A percentile compares a stretch with the other conserved stretches of the same genome.
These are phyloP conservation scores for Odontomachus brunneus DNA, from an alignment of 1,140 invertebrate genomes.

Conservation along the genomic window DNA sequence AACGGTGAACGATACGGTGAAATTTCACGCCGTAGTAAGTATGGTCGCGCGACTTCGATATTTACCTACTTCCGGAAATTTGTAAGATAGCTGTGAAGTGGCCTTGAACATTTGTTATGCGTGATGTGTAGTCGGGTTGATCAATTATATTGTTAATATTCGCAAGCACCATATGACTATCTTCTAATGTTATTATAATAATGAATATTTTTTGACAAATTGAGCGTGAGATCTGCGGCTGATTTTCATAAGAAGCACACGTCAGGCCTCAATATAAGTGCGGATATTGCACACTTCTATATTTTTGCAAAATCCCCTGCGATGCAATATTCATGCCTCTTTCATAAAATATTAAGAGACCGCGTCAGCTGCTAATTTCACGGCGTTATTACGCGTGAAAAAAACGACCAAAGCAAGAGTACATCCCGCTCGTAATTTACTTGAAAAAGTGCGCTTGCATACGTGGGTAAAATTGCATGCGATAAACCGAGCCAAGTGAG, in stretches of 20 bases:
- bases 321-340: too few species aligned
- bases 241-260: too few species aligned
- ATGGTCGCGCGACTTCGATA: neutral
- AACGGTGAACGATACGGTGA: constrained; percentile 9
- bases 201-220: neutral
- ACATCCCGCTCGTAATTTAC: constrained; percentile 6
- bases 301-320: too few species aligned
- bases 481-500: constrained; percentile 45
- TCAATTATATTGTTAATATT: too few species aligned
- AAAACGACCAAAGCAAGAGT: neutral
- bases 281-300: too few species aligned
- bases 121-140: too few species aligned
- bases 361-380: too few species aligned
- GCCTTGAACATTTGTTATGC: neutral
- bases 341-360: too few species aligned
- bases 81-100: neutral
- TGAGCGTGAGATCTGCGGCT: too few species aligned
- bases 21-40: neutral
- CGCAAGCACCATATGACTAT: too few species aligned
- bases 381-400: neutral
- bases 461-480: constrained; percentile 51
- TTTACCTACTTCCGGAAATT: neutral
- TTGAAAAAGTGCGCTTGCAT: constrained; percentile 37
- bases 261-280: too few species aligned
- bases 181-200: too few species aligned